Evolutionary conservation across 2,797 vertebrate species (phyloP).

Genomic region (Spheniscus humboldti): DNA sequence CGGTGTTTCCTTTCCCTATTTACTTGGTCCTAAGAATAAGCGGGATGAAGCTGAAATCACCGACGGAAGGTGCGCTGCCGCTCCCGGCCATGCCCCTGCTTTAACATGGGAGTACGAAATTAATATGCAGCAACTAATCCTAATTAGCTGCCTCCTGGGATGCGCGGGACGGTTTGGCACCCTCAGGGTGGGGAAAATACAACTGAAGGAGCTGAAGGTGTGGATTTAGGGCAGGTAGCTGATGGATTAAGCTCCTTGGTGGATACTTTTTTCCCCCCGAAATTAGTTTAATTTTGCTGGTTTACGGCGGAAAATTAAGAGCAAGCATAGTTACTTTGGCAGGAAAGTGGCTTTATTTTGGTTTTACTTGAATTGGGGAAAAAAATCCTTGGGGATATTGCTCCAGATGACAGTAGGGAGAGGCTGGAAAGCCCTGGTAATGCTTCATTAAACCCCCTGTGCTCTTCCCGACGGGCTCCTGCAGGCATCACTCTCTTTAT

Average conservation of each 20-base stretch:
- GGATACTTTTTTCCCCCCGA: rapidly evolving
- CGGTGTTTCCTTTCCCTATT: rapidly evolving
- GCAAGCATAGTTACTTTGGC: background rate
- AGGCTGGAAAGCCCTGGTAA: background rate
- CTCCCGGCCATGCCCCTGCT: background rate
- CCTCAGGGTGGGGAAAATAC: background rate
- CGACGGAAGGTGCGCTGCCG: rapidly evolving
- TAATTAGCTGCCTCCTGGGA: background rate
- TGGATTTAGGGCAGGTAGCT: background rate
- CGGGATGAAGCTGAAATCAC: background rate
- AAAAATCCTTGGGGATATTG: background rate
- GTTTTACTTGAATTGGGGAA: background rate
- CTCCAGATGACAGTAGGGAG: background rate
- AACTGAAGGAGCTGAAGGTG: background rate
- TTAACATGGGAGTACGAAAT: background rate
- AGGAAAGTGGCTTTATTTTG: background rate
- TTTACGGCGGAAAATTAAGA: background rate
- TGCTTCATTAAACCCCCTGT: background rate
- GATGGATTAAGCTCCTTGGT: background rate
- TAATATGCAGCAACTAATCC: background rate
- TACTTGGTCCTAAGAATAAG: background rate
- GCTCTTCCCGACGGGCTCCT: background rate
- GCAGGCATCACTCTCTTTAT: background rate
- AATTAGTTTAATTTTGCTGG: background rate
- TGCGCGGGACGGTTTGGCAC: background rate